Conservation (phyloP, 2,113 vertebrate species). For the Numenius arquata region DNA sequence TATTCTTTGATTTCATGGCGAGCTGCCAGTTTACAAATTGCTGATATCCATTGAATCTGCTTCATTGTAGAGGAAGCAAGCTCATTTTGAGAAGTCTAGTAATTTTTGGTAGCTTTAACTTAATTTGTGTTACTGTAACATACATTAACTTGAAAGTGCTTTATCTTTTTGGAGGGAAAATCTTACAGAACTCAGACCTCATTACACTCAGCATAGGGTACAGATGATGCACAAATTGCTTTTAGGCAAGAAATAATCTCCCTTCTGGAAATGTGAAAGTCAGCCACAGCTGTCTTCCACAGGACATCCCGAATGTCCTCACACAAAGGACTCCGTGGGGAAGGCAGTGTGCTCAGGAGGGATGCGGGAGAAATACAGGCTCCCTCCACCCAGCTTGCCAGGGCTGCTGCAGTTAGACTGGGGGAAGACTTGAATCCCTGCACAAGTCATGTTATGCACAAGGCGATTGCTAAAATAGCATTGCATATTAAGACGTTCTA, state of each 20-base stretch:
- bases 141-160: not conserved
- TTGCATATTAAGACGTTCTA: not conserved
- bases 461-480: not conserved
- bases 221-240: not conserved
- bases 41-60: not conserved
- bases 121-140: not conserved
- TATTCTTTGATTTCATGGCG: not conserved
- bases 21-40: not conserved
- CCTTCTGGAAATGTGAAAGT: not conserved
- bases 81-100: not conserved
- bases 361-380: not conserved
- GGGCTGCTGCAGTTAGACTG: not conserved
- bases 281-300: not conserved
- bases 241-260: not conserved
- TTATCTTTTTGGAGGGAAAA: not conserved
- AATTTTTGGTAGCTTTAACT: not conserved
- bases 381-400: not conserved
- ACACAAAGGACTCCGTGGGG: not conserved
- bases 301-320: accelerated
- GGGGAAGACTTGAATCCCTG: not conserved
- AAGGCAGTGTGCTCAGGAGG: accelerated
- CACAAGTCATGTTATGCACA: no score
- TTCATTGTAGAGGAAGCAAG: not conserved
- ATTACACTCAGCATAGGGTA: not conserved
- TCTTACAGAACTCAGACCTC: not conserved